These are phyloP conservation scores for Maniola hyperantus DNA, from an alignment of 2,888 invertebrate genomes.

Conservation along the genomic window DNA sequence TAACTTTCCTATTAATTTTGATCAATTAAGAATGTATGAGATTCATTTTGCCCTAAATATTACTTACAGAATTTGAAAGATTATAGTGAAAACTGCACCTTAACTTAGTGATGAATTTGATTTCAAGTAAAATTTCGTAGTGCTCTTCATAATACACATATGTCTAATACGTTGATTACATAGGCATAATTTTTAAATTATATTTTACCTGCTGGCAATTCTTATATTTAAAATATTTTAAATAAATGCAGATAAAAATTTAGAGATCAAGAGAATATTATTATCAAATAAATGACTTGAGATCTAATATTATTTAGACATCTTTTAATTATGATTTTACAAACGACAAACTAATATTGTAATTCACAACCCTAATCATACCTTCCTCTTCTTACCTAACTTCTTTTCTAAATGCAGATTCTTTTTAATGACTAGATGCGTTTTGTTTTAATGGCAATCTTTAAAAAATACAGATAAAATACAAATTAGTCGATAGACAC, in stretches of 20 bases:
- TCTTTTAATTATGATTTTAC: constrained; percentile 50
- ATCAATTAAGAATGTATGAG: constrained; percentile 54
- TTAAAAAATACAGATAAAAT: constrained; percentile 43
- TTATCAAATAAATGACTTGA: constrained; percentile 57
- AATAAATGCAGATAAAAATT: constrained; percentile 72
- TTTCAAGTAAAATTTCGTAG: constrained; percentile 60
- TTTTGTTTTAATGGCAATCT: constrained; percentile 73
- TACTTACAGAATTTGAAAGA: constrained; percentile 53
- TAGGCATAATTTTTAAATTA: constrained; percentile 57
- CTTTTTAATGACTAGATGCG: constrained; percentile 49
- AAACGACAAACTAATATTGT: constrained; percentile 70
- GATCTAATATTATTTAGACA: constrained; percentile 69
- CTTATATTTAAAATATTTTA: constrained; percentile 32
- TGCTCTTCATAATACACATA: constrained; percentile 58
- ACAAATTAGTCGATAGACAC: constrained; percentile 39
- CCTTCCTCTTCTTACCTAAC: constrained; percentile 50
- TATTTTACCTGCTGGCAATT: constrained; percentile 29
- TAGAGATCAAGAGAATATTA: constrained; percentile 71
- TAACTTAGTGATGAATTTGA: constrained; percentile 66
- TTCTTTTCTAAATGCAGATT: constrained; percentile 62
- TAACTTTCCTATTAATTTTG: constrained; percentile 34
- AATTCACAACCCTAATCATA: constrained; percentile 80
- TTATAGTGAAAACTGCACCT: constrained; percentile 64
- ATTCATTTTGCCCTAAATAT: constrained; percentile 53
- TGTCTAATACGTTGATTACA: constrained; percentile 58